Conservation (phyloP, 2,797 vertebrate genomes). For the Gymnothorax reevesii region DNA sequence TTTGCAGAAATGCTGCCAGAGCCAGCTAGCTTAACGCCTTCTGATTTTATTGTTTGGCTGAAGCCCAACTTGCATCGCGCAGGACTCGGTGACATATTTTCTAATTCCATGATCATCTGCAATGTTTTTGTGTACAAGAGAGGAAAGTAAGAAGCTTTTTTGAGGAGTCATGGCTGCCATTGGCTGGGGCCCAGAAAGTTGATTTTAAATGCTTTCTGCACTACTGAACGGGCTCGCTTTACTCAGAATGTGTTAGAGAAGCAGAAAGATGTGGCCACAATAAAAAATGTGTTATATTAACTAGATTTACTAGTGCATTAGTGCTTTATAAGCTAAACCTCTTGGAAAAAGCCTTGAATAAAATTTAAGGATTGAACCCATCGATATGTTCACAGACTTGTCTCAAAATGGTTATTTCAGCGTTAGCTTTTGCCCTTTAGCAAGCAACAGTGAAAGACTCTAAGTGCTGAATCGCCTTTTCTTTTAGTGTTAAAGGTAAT, state of each 20-base stretch:
- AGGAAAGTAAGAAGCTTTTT: conserved; percentile 6
- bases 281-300: neutral
- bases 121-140: conserved; percentile 9
- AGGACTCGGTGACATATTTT: conserved; percentile 23
- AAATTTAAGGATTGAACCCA: neutral
- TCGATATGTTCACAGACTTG: neutral
- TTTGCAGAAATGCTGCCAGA: neutral
- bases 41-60: neutral
- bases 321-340: neutral
- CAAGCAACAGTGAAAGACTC: neutral
- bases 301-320: neutral
- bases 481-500: neutral
- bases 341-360: neutral
- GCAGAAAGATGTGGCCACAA: neutral
- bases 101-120: conserved; percentile 6
- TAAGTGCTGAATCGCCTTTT: neutral
- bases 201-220: neutral
- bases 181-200: neutral
- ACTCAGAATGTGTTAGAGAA: neutral
- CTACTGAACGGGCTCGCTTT: neutral
- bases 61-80: neutral
- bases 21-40: neutral
- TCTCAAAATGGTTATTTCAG: neutral
- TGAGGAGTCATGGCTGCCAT: neutral
- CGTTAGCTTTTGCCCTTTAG: conserved; percentile 8